Percentiles rank a stretch among this genome's conserved stretches.
Conservation (phyloP, 2,888 invertebrate genomes). For the Mesorhabditis spiculigera region DNA sequence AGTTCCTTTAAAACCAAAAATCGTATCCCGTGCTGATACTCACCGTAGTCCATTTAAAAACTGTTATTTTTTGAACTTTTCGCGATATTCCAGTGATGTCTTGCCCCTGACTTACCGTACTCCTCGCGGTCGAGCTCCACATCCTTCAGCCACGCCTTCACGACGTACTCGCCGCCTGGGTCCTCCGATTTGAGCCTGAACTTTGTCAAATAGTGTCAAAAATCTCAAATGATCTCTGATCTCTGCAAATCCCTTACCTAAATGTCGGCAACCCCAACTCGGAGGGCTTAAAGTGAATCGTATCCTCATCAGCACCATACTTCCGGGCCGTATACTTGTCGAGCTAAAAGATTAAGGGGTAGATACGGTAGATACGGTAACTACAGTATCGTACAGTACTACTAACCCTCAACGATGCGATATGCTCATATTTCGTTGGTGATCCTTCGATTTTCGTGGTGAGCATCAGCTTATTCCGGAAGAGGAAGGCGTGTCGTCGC, state of each 20-base stretch:
- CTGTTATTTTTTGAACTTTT: too few relatives aligned
- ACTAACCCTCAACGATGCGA: too few relatives aligned
- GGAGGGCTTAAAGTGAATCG: constrained; percentile 46
- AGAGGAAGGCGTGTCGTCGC: background rate
- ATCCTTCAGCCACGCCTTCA: constrained; percentile 61
- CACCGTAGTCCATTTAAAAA: background rate
- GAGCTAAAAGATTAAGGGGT: constrained; percentile 47
- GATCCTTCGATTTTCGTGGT: background rate
- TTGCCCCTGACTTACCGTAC: constrained; percentile 48
- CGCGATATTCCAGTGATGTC: constrained; percentile 12
- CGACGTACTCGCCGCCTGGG: constrained; percentile 41
- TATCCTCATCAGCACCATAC: constrained; percentile 56
- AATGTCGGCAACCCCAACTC: constrained; percentile 50
- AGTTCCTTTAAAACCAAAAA: too few relatives aligned
- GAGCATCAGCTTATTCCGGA: constrained; percentile 7
- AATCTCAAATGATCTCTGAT: background rate
- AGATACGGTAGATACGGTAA: too few relatives aligned
- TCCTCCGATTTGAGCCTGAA: constrained; percentile 49
- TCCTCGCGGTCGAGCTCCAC: constrained; percentile 58
- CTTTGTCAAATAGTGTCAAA: background rate
- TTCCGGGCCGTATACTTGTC: constrained; percentile 59
- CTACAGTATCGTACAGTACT: too few relatives aligned
- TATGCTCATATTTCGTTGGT: constrained; percentile 1
- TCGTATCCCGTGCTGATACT: background rate
- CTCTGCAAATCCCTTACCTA: constrained; percentile 17